These are phyloP conservation scores for Rallus crepitans DNA, from an alignment of 2,797 vertebrate species.

Conservation along the genomic window DNA sequence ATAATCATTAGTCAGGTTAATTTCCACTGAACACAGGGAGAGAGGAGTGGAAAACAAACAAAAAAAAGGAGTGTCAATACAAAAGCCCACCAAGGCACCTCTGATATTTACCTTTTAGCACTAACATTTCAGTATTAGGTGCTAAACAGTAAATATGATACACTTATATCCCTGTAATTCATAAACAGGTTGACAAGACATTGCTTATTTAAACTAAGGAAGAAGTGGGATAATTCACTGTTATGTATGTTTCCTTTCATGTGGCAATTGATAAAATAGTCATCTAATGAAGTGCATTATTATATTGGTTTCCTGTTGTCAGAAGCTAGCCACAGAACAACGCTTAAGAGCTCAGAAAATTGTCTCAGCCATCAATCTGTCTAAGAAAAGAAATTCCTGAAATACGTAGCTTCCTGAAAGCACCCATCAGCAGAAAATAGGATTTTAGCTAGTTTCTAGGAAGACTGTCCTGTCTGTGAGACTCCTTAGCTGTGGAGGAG, in stretches of 20 bases:
- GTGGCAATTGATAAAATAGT: neutral
- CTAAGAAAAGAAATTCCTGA: neutral
- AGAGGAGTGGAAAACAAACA: neutral
- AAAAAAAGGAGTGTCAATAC: neutral
- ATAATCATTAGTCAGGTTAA: conserved; percentile 92
- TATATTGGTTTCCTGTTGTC: neutral
- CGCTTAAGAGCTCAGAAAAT: neutral
- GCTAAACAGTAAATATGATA: neutral
- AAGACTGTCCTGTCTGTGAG: neutral
- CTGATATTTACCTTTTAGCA: neutral
- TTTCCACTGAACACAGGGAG: conserved; percentile 84
- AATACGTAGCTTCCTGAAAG: neutral
- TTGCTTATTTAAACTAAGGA: neutral
- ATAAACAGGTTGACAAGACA: neutral
- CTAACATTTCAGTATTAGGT: neutral
- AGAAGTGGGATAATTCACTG: neutral
- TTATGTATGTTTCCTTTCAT: neutral
- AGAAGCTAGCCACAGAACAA: neutral
- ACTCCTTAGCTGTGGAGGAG: neutral
- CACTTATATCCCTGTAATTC: neutral
- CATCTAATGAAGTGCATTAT: neutral
- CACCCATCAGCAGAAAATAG: neutral
- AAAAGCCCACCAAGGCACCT: neutral
- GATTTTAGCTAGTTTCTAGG: neutral
- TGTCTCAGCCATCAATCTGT: neutral